Base-by-base conservation (phyloP, 1,140 invertebrate genomes). In the Campodea augens region DNA sequence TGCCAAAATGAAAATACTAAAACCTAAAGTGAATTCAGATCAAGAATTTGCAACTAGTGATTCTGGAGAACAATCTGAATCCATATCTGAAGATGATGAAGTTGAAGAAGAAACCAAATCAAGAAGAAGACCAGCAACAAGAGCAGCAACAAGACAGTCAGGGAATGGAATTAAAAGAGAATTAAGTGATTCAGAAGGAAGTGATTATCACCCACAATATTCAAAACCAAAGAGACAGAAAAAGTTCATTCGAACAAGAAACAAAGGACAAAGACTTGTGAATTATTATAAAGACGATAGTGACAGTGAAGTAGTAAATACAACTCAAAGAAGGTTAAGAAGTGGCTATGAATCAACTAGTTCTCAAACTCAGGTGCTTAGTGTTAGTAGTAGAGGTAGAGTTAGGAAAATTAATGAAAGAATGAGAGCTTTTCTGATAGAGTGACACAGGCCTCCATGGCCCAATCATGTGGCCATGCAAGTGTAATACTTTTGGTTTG, bases 351-450 rank as follows among this genome's bases (percentile, higher is more conserved):
- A n/a, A n/a, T n/a, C n/a, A n/a, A n/a, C n/a, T n/a, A 59, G 56
- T 42, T 51, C 50, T 41, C 51, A 53, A 19, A 24, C 49, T 19
- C 50, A 58, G 23, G 54, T 70, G 54, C 68, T 77, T 52, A 69
- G 72, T 64, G 67, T 82, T 25, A 89, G 85, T 60, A 88, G 82
- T 54, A 69, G 86, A 25, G 87, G 87, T 4, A 69, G 86, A 27
- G 71, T 90, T 29, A 71, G 85, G 22, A 82, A 79, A 62, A 71
- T 87, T 43, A 87, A 83, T 4, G 72, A 81, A 22, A 73, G 81
- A 57, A 81, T 79, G 23, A 66, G 75, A 22, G 78, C 76, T 46
- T 70, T 75, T 56, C 66, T 77, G 45, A 62, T 66, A 42, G 73
- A 74, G 53, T 76, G 62, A 65, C 54, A n/a, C n/a, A n/a, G n/a